These are phyloP conservation scores for Phocoena phocoena DNA, from an alignment of 2,113 vertebrate genomes.

Conservation along the genomic window DNA sequence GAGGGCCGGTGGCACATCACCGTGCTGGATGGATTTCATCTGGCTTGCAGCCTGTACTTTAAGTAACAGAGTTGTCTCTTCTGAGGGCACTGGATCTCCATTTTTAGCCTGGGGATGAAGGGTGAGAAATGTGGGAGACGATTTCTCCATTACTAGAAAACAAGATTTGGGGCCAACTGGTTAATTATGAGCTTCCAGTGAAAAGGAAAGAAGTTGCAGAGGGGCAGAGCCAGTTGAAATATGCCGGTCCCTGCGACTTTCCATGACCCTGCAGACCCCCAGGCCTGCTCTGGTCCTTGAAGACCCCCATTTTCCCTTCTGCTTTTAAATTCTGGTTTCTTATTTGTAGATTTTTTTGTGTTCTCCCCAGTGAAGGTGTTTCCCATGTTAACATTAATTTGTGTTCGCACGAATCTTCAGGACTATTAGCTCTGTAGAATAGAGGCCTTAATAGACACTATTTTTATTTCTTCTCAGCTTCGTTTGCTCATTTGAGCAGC, in stretches of 20 bases:
- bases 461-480: slow-evolving; percentile 36
- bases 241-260: background rate
- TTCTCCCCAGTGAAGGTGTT: background rate
- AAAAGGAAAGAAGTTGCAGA: slow-evolving; percentile 6
- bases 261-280: background rate
- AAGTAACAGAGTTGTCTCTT: slow-evolving; percentile 64
- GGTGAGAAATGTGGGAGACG: slow-evolving; percentile 57
- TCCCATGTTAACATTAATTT: background rate
- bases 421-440: slow-evolving; percentile 17
- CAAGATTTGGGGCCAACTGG: slow-evolving; percentile 64
- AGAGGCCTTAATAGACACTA: background rate
- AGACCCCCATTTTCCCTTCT: background rate
- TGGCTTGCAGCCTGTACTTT: slow-evolving; percentile 63
- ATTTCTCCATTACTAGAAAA: slow-evolving; percentile 75
- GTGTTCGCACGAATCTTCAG: background rate
- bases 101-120: slow-evolving; percentile 64
- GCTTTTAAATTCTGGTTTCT: slow-evolving; percentile 22
- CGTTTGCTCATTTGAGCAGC: slow-evolving; percentile 42
- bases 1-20: slow-evolving; percentile 51
- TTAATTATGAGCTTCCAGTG: slow-evolving; percentile 65
- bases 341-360: background rate
- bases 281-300: background rate
- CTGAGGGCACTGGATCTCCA: slow-evolving; percentile 45
- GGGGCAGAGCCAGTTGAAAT: slow-evolving; percentile 17
- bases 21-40: slow-evolving; percentile 65